phyloP scores from a whole-genome alignment of 2,888 invertebrate genomes.

The Stenolophus ochropezus region DNA sequence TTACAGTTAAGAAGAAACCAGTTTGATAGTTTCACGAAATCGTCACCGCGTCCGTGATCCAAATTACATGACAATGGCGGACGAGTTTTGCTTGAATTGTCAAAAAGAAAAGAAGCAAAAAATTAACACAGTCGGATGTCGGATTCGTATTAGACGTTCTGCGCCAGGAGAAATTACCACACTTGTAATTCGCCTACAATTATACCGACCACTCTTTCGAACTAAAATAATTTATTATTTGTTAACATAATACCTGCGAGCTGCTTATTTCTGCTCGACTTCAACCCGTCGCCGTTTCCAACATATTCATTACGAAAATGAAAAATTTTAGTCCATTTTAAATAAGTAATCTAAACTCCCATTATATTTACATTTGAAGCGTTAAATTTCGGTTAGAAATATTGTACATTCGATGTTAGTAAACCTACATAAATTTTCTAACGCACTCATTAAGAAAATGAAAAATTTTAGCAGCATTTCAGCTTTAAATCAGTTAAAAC shows the following conservation, averaged over 20 bases:
- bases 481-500: no score
- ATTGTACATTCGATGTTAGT: no score
- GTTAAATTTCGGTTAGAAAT: no score
- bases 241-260: constrained; percentile 1
- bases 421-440: no score
- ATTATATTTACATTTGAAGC: no score
- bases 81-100: constrained; percentile 48
- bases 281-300: background rate
- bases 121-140: constrained; percentile 41
- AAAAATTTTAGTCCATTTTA: no score
- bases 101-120: constrained; percentile 48
- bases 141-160: constrained; percentile 35
- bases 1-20: background rate
- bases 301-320: background rate
- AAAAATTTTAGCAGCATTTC: no score
- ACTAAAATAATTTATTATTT: constrained; percentile 41
- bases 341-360: no score
- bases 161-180: constrained; percentile 13
- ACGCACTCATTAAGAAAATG: no score
- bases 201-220: constrained; percentile 28
- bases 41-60: constrained; percentile 43
- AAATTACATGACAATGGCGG: constrained; percentile 45
- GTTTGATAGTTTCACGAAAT: constrained; percentile 33
- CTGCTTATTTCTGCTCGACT: constrained; percentile 6
- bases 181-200: constrained; percentile 23